Conservation (phyloP, 2,797 vertebrate genomes). For the Philypnodon macrostomus region DNA sequence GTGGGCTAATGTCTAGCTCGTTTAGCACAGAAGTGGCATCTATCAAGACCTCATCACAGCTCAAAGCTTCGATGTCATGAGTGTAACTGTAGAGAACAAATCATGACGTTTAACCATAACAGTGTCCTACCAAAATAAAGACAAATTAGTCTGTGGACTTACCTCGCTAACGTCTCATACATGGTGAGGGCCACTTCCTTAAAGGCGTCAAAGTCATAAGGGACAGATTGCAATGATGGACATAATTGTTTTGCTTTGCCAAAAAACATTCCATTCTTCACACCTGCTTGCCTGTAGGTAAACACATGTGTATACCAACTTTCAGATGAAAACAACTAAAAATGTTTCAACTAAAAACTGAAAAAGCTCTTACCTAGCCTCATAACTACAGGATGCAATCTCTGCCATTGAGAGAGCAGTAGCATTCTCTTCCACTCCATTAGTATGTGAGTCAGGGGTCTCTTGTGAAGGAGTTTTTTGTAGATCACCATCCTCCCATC, state of each 20-base stretch:
- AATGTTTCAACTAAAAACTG: not conserved
- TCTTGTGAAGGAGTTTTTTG: slow-evolving; percentile 76
- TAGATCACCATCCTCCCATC: slow-evolving; percentile 67
- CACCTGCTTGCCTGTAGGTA: slow-evolving; percentile 84
- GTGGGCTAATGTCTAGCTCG: slow-evolving; percentile 83
- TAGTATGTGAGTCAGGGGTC: slow-evolving; percentile 67
- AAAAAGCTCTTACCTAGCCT: slow-evolving; percentile 84
- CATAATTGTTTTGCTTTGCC: slow-evolving; percentile 93
- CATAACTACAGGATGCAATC: slow-evolving; percentile 98
- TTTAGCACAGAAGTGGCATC: slow-evolving; percentile 87
- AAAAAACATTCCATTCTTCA: slow-evolving; percentile 98
- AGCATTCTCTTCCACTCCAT: slow-evolving; percentile 74
- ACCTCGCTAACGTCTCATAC: slow-evolving; percentile 94
- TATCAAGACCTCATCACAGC: slow-evolving; percentile 94
- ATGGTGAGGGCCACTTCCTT: slow-evolving; percentile 90
- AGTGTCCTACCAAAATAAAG: not conserved
- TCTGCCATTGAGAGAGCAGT: slow-evolving; percentile 90
- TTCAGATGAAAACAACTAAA: not conserved
- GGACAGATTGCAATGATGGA: slow-evolving; percentile 87
- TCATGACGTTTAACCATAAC: not conserved
- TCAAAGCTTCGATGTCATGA: slow-evolving; percentile 94
- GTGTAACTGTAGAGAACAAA: slow-evolving; percentile 84
- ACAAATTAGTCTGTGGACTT: slow-evolving; percentile 28
- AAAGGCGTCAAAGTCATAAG: slow-evolving; percentile 93
- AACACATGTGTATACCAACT: not conserved